phyloP scores from a whole-genome alignment of 1,140 invertebrate genomes.

The Drosophila ercepeae region DNA sequence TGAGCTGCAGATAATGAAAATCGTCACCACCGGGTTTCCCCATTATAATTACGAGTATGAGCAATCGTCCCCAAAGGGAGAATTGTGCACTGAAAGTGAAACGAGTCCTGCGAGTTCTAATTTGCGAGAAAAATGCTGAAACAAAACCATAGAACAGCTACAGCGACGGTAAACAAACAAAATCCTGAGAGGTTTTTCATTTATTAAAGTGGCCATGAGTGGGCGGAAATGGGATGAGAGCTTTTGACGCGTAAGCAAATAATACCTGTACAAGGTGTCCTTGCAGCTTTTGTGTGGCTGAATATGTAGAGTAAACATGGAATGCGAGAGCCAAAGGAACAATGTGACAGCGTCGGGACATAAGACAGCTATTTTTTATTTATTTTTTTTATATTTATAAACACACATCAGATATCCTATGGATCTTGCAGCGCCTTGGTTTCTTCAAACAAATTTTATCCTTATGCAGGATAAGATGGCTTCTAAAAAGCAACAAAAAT shows the following conservation, averaged over 20 bases:
- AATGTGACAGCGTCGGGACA: neutral
- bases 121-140: slow-evolving; percentile 28
- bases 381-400: neutral
- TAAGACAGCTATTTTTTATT: neutral
- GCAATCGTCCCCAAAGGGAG: slow-evolving; percentile 5
- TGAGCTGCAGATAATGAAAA: slow-evolving; percentile 29
- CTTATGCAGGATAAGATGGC: no score
- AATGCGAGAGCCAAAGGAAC: slow-evolving; percentile 16
- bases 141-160: slow-evolving; percentile 7
- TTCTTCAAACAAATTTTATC: no score
- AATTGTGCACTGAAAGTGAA: slow-evolving; percentile 48
- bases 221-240: slow-evolving; percentile 16
- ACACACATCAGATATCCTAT: no score
- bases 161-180: slow-evolving; percentile 54
- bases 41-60: slow-evolving; percentile 43
- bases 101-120: slow-evolving; percentile 24
- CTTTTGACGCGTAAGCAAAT: slow-evolving; percentile 47
- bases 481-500: neutral
- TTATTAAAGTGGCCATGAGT: slow-evolving; percentile 66
- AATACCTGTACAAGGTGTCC: slow-evolving; percentile 27
- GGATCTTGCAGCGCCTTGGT: no score
- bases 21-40: slow-evolving; percentile 26
- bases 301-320: slow-evolving; percentile 26
- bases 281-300: slow-evolving; percentile 27
- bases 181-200: slow-evolving; percentile 63